These are phyloP conservation scores for Eulacestoma nigropectus DNA, from an alignment of 2,113 vertebrate genomes.

Conservation along the genomic window DNA sequence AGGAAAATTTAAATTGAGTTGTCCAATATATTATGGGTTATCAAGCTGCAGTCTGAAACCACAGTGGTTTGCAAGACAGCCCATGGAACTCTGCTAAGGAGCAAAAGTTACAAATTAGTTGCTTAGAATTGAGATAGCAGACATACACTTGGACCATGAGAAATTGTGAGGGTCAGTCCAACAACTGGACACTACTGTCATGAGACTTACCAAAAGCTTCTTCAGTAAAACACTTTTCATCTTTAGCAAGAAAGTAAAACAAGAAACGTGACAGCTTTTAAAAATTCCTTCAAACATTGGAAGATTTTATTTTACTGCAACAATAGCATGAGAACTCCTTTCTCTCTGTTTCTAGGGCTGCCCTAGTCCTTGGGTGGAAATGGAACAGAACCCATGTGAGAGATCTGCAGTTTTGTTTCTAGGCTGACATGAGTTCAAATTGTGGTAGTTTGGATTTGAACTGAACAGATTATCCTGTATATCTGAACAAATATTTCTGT, in stretches of 20 bases:
- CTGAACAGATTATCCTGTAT: neutral
- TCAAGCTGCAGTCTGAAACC: neutral
- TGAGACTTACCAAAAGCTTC: neutral
- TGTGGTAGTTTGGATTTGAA: neutral
- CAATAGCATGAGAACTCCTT: neutral
- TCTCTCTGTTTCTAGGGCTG: neutral
- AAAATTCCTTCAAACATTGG: neutral
- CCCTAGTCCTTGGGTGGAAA: neutral
- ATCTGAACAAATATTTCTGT: neutral
- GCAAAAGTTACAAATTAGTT: neutral
- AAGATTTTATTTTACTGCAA: neutral
- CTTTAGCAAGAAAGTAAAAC: neutral
- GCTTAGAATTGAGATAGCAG: neutral
- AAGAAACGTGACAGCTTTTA: neutral
- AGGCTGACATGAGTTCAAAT: neutral
- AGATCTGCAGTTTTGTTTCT: neutral
- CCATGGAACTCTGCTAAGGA: neutral
- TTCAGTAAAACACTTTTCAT: neutral
- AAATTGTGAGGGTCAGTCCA: neutral
- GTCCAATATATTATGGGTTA: neutral
- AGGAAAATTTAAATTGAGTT: neutral
- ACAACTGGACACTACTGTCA: neutral
- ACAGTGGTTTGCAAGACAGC: neutral
- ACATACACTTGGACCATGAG: fast-evolving
- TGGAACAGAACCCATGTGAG: neutral